Conservation (phyloP, 2,797 vertebrate species). For the Myotis pilosus region DNA sequence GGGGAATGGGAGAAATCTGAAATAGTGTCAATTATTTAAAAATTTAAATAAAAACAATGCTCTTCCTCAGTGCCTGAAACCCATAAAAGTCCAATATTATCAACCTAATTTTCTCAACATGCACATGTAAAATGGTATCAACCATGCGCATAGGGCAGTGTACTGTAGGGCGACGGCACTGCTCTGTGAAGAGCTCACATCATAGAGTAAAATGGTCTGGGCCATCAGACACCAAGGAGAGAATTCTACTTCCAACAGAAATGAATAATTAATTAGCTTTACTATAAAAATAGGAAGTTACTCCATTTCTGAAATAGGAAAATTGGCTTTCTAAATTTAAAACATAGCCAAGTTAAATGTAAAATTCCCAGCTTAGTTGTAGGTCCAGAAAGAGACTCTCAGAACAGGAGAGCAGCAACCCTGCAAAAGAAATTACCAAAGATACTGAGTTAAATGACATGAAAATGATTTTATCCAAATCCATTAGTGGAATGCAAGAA, state of each 20-base stretch:
- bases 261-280: background rate
- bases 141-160: background rate
- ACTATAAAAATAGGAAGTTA: slow-evolving; percentile 30
- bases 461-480: background rate
- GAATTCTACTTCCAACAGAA: background rate
- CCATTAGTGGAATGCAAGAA: background rate
- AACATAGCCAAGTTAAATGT: background rate
- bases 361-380: background rate
- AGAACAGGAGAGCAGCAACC: background rate
- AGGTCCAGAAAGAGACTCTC: background rate
- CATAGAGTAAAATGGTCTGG: background rate
- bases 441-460: background rate
- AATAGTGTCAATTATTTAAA: background rate
- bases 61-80: background rate
- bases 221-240: background rate
- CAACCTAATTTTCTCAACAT: background rate
- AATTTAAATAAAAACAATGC: background rate
- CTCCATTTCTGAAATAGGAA: background rate
- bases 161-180: background rate
- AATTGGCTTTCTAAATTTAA: background rate
- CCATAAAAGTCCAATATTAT: background rate
- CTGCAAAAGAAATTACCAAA: background rate
- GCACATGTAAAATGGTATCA: background rate
- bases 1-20: background rate
- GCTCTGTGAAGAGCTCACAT: background rate